Percentiles rank a stretch among this genome's conserved stretches.
These are phyloP conservation scores for Amphipyra tragopoginis DNA, from an alignment of 2,888 invertebrate species.

Conservation along the genomic window DNA sequence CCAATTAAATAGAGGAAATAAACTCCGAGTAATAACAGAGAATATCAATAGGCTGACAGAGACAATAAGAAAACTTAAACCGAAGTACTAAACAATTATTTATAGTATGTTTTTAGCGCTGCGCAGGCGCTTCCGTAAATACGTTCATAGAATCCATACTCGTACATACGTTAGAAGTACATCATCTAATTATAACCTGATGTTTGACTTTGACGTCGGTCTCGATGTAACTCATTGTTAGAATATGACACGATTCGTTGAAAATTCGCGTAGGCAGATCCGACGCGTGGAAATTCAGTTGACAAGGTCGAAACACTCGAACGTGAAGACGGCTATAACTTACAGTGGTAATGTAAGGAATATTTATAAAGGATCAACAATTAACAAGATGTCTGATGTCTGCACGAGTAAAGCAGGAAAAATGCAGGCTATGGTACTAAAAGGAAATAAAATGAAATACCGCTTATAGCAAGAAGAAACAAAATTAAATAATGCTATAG, in stretches of 20 bases:
- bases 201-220: conserved; percentile 62
- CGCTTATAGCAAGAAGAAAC: too few relatives aligned
- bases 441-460: neutral
- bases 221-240: conserved; percentile 63
- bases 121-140: conserved; percentile 60
- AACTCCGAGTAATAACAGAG: conserved; percentile 28
- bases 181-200: conserved; percentile 64
- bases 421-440: too few relatives aligned
- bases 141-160: conserved; percentile 56
- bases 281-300: conserved; percentile 66
- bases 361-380: conserved; percentile 53
- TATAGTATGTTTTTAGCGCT: conserved; percentile 56
- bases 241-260: conserved; percentile 68
- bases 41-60: conserved; percentile 37
- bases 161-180: conserved; percentile 47
- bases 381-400: too few relatives aligned
- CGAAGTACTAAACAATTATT: conserved; percentile 52
- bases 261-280: conserved; percentile 69
- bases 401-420: too few relatives aligned
- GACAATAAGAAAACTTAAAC: conserved; percentile 50
- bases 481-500: neutral
- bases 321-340: conserved; percentile 49
- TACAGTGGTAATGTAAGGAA: conserved; percentile 21
- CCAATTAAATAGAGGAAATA: conserved; percentile 18
- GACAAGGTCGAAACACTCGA: conserved; percentile 62